These are phyloP conservation scores for Euspilapteryx auroguttella DNA, from an alignment of 2,888 invertebrate genomes.

Conservation along the genomic window DNA sequence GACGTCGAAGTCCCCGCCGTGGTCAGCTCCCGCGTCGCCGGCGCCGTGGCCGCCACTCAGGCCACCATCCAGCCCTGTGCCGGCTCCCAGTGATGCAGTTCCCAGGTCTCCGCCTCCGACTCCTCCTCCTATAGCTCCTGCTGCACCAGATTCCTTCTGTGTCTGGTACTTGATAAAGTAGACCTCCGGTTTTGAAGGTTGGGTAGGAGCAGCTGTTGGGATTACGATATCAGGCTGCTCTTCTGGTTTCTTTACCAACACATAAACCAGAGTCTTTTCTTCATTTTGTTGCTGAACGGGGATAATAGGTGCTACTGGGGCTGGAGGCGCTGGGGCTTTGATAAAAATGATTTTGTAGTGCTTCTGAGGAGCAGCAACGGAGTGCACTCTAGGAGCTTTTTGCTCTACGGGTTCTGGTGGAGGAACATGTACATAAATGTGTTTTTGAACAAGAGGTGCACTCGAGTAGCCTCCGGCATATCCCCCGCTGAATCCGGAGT, in stretches of 20 bases:
- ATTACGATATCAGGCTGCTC: constrained; percentile 80
- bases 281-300: constrained; percentile 81
- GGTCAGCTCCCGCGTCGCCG: constrained; percentile 28
- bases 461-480: constrained; percentile 46
- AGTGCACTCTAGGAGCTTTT: constrained; percentile 65
- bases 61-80: constrained; percentile 17
- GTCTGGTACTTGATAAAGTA: constrained; percentile 87
- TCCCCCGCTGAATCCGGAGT: constrained; percentile 37
- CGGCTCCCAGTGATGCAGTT: constrained; percentile 17
- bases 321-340: constrained; percentile 84
- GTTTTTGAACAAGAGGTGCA: constrained; percentile 76
- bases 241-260: constrained; percentile 86
- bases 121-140: constrained; percentile 20
- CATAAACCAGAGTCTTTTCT: constrained; percentile 87
- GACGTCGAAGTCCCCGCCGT: constrained; percentile 29
- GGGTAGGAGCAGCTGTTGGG: constrained; percentile 77
- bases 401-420: constrained; percentile 83
- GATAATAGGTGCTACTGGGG: constrained; percentile 80
- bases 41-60: constrained; percentile 14
- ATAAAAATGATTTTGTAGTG: constrained; percentile 94
- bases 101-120: constrained; percentile 16
- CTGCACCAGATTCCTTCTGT: constrained; percentile 54
- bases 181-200: constrained; percentile 86
- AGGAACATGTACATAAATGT: constrained; percentile 89
- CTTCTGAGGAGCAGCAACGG: constrained; percentile 76